phyloP scores from a whole-genome alignment of 2,888 invertebrate species.

The Drosophila colorata region DNA sequence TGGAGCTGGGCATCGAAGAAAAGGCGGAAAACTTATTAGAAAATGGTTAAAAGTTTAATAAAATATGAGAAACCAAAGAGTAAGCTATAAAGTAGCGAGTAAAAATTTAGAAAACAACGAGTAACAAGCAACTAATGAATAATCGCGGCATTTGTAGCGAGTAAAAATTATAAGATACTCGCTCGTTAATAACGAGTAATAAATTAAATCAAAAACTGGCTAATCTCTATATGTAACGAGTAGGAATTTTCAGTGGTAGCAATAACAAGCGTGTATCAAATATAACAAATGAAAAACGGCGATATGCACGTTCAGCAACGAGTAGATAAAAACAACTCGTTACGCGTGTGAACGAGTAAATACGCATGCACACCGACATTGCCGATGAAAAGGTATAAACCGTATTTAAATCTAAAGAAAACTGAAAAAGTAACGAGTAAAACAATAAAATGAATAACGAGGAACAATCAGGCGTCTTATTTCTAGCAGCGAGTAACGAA shows the following conservation, averaged over 20 bases:
- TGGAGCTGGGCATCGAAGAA: slow-evolving; percentile 89
- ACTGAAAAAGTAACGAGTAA: neutral
- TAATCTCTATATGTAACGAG: too few relatives aligned
- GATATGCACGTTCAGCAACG: neutral
- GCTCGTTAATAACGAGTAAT: neutral
- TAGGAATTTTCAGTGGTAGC: too few relatives aligned
- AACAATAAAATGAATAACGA: neutral
- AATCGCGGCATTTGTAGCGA: neutral
- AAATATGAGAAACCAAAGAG: slow-evolving; percentile 7
- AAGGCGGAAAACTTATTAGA: slow-evolving; percentile 3
- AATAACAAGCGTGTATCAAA: too few relatives aligned
- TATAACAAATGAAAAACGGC: too few relatives aligned
- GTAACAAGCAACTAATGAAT: neutral
- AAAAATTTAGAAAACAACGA: neutral
- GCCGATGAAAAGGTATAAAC: too few relatives aligned
- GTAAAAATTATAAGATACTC: neutral
- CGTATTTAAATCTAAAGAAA: too few relatives aligned
- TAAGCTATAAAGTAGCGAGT: neutral
- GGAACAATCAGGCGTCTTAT: too few relatives aligned
- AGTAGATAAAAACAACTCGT: neutral
- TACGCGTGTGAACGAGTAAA: neutral
- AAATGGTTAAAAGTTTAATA: neutral
- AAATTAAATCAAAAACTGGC: too few relatives aligned
- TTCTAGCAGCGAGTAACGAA: neutral
- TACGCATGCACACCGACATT: slow-evolving; percentile 11